These are phyloP conservation scores for Myathropa florea DNA, from an alignment of 2,888 invertebrate species.

Conservation along the genomic window DNA sequence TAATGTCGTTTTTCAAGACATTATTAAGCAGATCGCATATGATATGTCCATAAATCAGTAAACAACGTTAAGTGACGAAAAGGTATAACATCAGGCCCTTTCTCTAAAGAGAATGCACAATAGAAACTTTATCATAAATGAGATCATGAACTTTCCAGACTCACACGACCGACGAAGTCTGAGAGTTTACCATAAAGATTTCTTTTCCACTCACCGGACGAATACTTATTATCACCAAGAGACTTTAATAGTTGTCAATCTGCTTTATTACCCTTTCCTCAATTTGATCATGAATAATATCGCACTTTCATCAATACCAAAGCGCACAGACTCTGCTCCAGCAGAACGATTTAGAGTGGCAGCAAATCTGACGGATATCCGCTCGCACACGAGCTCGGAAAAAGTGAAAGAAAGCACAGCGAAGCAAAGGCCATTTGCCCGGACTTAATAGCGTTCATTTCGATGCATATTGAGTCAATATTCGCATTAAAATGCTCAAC, in stretches of 20 bases:
- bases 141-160: neutral
- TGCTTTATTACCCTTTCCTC: neutral
- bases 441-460: neutral
- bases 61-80: too few species aligned
- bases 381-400: neutral
- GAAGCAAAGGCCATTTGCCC: neutral
- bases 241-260: neutral
- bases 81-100: too few species aligned
- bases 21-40: too few species aligned
- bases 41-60: too few species aligned
- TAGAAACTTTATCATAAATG: too few species aligned
- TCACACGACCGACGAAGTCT: neutral
- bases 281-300: neutral
- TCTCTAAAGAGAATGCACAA: too few species aligned
- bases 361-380: neutral
- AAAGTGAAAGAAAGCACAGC: neutral
- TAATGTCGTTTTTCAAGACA: too few species aligned
- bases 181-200: neutral
- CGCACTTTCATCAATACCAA: neutral
- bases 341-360: neutral
- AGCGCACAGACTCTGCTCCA: neutral
- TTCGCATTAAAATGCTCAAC: neutral
- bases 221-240: neutral
- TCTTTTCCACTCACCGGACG: neutral
- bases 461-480: neutral